Percentiles rank a stretch among this genome's conserved stretches.
phyloP scores from a whole-genome alignment of 2,797 vertebrate genomes.

The Cetoscarus ocellatus region DNA sequence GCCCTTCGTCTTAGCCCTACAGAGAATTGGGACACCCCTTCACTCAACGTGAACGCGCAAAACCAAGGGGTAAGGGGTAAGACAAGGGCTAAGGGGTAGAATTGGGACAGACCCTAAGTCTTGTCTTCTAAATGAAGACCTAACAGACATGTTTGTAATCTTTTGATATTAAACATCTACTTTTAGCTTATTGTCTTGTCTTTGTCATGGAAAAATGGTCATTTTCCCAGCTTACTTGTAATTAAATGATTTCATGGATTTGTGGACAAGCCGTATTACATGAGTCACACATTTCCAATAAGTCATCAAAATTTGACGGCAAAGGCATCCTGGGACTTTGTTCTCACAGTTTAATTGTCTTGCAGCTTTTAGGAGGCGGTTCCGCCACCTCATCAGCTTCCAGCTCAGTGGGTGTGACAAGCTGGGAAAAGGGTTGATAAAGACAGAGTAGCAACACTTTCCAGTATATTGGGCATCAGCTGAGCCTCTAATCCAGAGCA shows the following conservation, averaged over 20 bases:
- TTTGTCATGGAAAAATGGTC: too few species aligned
- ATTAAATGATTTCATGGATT: background rate
- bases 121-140: too few species aligned
- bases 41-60: too few species aligned
- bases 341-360: background rate
- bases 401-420: background rate
- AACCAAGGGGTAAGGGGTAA: too few species aligned
- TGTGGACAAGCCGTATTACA: background rate
- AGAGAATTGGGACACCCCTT: too few species aligned
- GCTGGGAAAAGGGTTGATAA: background rate
- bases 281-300: background rate
- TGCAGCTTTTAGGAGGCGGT: background rate
- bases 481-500: background rate
- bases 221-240: too few species aligned
- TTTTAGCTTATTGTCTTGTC: too few species aligned
- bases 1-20: too few species aligned
- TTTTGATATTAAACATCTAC: too few species aligned
- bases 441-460: background rate
- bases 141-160: too few species aligned
- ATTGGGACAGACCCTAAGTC: too few species aligned
- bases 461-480: background rate
- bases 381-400: background rate
- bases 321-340: slow-evolving; percentile 1
- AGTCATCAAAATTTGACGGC: background rate
- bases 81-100: too few species aligned